Evolutionary conservation across 2,113 vertebrate genomes (phyloP).

Genomic region (Dasyurus viverrinus): DNA sequence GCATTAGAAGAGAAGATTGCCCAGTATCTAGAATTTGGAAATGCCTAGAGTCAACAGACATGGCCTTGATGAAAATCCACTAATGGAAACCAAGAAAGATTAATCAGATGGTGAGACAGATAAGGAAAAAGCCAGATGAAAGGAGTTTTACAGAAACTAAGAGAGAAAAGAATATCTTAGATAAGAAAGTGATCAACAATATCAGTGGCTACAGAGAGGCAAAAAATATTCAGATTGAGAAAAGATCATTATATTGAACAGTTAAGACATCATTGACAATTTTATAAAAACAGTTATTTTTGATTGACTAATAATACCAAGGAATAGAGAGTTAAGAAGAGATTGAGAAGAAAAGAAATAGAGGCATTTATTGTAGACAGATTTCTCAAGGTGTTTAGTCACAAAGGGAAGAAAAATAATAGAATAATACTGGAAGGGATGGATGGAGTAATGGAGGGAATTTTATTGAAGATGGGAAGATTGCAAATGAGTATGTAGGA

Average conservation of each 20-base stretch:
- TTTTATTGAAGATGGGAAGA: neutral
- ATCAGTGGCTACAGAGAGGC: neutral
- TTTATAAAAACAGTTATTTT: neutral
- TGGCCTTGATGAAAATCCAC: neutral
- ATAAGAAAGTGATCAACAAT: neutral
- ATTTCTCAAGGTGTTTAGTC: neutral
- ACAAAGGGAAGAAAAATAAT: neutral
- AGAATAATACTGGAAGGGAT: neutral
- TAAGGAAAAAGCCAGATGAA: neutral
- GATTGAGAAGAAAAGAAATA: neutral
- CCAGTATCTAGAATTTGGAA: neutral
- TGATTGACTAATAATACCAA: neutral
- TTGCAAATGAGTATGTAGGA: neutral
- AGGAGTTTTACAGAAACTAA: neutral
- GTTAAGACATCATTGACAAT: neutral
- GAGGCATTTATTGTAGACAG: neutral
- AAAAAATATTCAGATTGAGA: neutral
- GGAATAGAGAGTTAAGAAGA: neutral
- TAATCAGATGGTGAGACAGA: neutral
- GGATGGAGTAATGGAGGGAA: neutral
- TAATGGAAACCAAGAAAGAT: neutral
- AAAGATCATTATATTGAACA: neutral
- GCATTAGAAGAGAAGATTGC: too few relatives aligned
- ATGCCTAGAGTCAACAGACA: neutral
- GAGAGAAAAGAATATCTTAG: neutral